Conservation (phyloP, 2,797 vertebrate species). For the Rhodeus uyekii region DNA sequence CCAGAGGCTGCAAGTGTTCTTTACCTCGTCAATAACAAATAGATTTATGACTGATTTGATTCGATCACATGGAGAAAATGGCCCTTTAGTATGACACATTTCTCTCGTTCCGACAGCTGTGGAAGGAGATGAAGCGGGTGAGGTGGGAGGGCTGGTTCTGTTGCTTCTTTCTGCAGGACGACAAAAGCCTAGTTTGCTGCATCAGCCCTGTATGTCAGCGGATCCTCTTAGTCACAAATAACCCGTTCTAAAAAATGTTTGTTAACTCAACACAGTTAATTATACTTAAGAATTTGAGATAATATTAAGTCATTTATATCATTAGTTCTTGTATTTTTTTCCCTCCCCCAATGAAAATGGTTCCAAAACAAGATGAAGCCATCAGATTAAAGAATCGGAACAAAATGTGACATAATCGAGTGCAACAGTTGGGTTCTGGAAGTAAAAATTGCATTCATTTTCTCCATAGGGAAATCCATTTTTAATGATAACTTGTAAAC, state of each 20-base stretch:
- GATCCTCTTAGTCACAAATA: constrained; percentile 2
- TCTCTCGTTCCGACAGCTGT: constrained; percentile 62
- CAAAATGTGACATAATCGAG: background rate
- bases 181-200: constrained; percentile 8
- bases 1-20: constrained; percentile 60
- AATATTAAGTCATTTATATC: background rate
- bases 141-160: constrained; percentile 23
- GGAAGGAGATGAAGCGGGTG: constrained; percentile 29
- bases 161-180: constrained; percentile 26
- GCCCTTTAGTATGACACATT: constrained; percentile 65
- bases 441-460: background rate
- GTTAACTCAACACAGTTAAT: background rate
- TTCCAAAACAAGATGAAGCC: background rate
- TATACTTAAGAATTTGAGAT: background rate
- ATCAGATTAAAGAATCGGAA: background rate
- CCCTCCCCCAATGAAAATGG: background rate
- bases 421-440: background rate
- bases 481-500: background rate
- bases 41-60: constrained; percentile 64
- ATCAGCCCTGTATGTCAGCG: constrained; percentile 4
- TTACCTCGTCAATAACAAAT: constrained; percentile 69
- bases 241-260: background rate
- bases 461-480: background rate
- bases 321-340: too few species aligned
- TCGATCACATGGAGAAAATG: constrained; percentile 65